Evolutionary conservation across 2,113 vertebrate species (phyloP).

Genomic region (Otocyon megalotis): DNA sequence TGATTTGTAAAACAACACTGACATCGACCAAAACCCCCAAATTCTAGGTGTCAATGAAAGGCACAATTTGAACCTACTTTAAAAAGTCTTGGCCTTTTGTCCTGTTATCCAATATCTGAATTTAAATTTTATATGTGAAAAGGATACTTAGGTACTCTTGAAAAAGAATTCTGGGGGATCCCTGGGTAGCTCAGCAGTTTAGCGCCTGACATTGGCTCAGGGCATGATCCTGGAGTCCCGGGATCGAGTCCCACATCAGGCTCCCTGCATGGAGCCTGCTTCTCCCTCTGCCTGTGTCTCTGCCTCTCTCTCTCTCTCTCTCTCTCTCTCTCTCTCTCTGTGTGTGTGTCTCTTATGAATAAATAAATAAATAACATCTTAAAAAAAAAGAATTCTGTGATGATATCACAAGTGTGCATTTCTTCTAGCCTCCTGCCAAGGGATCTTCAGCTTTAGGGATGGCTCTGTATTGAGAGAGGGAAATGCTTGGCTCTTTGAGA

Average conservation of each 20-base stretch:
- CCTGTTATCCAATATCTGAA: slow-evolving; percentile 1
- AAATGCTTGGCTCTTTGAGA: not conserved
- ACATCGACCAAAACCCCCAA: not conserved
- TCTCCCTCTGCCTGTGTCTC: too few species aligned
- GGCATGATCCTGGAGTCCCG: too few species aligned
- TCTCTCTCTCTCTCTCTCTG: too few species aligned
- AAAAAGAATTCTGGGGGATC: not conserved
- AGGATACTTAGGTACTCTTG: slow-evolving; percentile 1
- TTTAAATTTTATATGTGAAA: not conserved
- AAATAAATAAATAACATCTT: too few species aligned
- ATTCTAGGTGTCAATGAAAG: not conserved
- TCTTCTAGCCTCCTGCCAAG: not conserved
- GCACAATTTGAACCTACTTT: not conserved
- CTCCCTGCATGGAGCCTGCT: too few species aligned
- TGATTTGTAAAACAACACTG: not conserved
- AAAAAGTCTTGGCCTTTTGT: not conserved
- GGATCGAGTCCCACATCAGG: too few species aligned
- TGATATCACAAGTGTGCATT: not conserved
- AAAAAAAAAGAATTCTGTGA: not conserved
- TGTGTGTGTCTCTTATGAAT: too few species aligned
- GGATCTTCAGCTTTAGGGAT: not conserved
- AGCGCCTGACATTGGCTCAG: too few species aligned
- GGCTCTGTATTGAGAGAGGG: not conserved
- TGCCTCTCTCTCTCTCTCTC: too few species aligned
- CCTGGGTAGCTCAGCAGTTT: too few species aligned